Percentiles rank a stretch among this genome's conserved stretches.
Conservation (phyloP, 2,888 invertebrate species). For the Melieria omissa region DNA sequence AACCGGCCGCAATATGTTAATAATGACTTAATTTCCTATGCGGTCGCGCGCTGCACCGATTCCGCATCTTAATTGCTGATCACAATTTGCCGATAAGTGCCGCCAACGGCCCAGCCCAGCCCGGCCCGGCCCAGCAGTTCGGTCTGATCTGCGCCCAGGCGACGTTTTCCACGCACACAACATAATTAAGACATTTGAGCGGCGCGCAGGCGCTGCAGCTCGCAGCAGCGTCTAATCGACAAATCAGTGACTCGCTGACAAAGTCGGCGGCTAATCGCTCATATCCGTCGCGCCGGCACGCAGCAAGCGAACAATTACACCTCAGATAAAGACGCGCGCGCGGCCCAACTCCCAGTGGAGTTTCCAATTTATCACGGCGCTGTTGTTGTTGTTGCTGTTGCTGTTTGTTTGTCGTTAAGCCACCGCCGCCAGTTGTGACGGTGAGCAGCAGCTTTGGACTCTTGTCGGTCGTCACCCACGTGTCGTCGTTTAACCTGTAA, state of each 20-base stretch:
- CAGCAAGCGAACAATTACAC: conserved; percentile 17
- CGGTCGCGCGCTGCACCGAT: conserved; percentile 28
- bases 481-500: conserved; percentile 1
- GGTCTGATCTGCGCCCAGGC: conserved; percentile 21
- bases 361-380: background rate
- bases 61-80: conserved; percentile 60
- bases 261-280: conserved; percentile 53
- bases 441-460: background rate
- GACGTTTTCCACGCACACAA: conserved; percentile 27
- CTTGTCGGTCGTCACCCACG: conserved; percentile 14
- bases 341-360: conserved; percentile 14
- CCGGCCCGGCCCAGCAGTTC: conserved; percentile 15
- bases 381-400: background rate
- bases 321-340: background rate
- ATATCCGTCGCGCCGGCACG: conserved; percentile 52
- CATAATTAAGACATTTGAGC: conserved; percentile 49
- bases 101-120: conserved; percentile 41
- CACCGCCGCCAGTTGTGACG: too few relatives aligned
- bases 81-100: conserved; percentile 59
- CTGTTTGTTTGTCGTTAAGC: too few relatives aligned
- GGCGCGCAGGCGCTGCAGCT: conserved; percentile 14
- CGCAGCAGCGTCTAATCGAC: conserved; percentile 1
- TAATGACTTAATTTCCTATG: conserved; percentile 28
- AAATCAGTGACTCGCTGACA: conserved; percentile 31
- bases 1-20: conserved; percentile 9